A percentile compares a stretch with the other conserved stretches of the same genome.
Evolutionary conservation across 2,113 vertebrate genomes (phyloP).

Genomic region (Lycaon pictus): DNA sequence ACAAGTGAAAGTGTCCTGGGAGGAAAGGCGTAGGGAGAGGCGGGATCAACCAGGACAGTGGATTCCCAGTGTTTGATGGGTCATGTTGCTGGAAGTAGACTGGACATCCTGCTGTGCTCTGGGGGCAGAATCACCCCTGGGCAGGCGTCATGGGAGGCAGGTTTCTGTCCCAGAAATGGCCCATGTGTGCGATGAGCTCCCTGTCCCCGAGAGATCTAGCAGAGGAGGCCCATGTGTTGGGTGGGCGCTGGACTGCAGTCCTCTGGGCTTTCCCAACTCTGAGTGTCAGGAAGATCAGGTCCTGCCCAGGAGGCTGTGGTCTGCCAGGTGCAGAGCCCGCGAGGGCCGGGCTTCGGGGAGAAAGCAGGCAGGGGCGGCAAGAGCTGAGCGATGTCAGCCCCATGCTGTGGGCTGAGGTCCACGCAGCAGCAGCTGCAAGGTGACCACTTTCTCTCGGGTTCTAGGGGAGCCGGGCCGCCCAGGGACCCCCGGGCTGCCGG

Average conservation of each 20-base stretch:
- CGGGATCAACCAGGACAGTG: too few species aligned
- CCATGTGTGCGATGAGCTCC: fast-evolving
- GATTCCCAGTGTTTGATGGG: too few species aligned
- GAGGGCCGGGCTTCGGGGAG: not conserved
- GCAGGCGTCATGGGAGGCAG: fast-evolving
- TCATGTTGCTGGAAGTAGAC: not conserved
- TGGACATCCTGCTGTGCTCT: fast-evolving
- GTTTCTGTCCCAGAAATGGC: not conserved
- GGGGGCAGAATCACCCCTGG: not conserved
- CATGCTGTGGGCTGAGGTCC: not conserved
- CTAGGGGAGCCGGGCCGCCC: constrained; percentile 90
- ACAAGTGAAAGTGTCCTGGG: not conserved
- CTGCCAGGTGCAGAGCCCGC: not conserved
- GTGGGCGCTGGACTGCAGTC: not conserved
- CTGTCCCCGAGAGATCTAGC: not conserved
- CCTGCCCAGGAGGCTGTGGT: fast-evolving
- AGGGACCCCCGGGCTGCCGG: constrained; percentile 89
- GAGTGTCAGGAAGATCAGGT: not conserved
- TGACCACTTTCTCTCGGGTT: not conserved
- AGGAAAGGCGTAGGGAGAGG: not conserved
- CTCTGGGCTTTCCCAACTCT: not conserved
- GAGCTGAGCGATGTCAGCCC: not conserved
- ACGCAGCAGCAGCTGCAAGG: not conserved
- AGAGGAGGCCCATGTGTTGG: not conserved
- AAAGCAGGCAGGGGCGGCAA: fast-evolving